Evolutionary conservation across 1,140 invertebrate genomes (phyloP).

Genomic region (Heliconius hermathena): DNA sequence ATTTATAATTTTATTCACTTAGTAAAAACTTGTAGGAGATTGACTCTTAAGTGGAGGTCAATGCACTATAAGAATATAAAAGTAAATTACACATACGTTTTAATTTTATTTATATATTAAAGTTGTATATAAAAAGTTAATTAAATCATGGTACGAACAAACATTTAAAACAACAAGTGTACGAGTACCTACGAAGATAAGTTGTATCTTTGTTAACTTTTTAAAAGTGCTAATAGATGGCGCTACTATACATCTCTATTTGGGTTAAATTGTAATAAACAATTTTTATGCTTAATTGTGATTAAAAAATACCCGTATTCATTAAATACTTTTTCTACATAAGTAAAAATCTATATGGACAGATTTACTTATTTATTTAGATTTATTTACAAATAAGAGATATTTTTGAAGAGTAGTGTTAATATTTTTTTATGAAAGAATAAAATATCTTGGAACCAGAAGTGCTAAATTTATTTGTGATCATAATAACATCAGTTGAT

Average conservation of each 20-base stretch:
- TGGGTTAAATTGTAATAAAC: not conserved
- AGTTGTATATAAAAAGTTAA: not conserved
- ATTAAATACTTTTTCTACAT: not conserved
- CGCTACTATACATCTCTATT: not conserved
- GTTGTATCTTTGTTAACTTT: not conserved
- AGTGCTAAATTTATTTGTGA: not conserved
- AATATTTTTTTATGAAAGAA: not conserved
- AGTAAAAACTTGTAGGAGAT: conserved; percentile 1
- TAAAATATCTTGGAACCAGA: not conserved
- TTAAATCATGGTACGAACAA: not conserved
- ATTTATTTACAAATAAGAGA: not conserved
- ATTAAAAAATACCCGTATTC: not conserved
- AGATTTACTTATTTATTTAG: too few relatives aligned
- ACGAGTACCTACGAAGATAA: not conserved
- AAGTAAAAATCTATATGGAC: not conserved
- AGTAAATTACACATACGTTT: not conserved
- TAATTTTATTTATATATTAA: not conserved
- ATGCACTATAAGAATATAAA: not conserved
- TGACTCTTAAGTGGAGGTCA: not conserved
- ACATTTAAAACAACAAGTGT: not conserved
- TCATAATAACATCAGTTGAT: not conserved
- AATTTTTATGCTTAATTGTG: not conserved
- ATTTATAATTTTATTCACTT: not conserved
- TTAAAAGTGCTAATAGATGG: not conserved
- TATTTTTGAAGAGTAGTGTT: not conserved